Evolutionary conservation across 2,888 invertebrate genomes (phyloP), one percentile per base, ranked within the genome.

Genomic region (Stenodema calcarata): DNA sequence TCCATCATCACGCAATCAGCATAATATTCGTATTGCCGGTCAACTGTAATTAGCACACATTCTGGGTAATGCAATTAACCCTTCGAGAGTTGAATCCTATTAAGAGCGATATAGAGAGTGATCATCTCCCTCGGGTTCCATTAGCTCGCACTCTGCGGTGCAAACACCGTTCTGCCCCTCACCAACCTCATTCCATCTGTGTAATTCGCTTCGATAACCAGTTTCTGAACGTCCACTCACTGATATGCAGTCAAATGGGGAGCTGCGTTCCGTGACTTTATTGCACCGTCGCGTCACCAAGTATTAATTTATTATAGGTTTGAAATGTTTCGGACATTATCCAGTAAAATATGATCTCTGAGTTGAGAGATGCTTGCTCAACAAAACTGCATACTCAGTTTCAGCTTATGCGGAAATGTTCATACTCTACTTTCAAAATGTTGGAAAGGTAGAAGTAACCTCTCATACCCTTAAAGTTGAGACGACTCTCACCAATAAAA

Each of bases 81-180:
- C 73, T 41, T 73, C n/a, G 35, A 73, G 73, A 62, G 62, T 62
- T 62, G 35, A 41, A 73, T 41, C 73, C 73, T 73, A 73, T 73
- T 73, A 73, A 35, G 73, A 18, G 73, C 73, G 30, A 73, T 73
- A 73, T 73, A 73, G n/a, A 73, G 73, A 73, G 18, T 35, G 73
- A 73, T 73, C 35, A 73, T 73, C 73, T 16, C 73, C n/a, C 73
- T 35, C 73, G 73, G 35, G 73, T 73, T 73, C 73, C 73, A 73
- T 73, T 73, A 73, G 73, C 73, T 23, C 23, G 62, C 62, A 62
- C 62, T 62, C 62, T 4, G 62, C 62, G 62, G 62, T 11, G 62
- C 62, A 62, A 62, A 62, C 62, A 62, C 62, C 7, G 23, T 23
- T 12, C 62, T 35, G 35, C 62, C 54, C 62, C n/a, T 62, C 18